Evolutionary conservation across 2,113 vertebrate genomes (phyloP), one percentile per base, ranked within the genome.

Genomic region (Falco punctatus): DNA sequence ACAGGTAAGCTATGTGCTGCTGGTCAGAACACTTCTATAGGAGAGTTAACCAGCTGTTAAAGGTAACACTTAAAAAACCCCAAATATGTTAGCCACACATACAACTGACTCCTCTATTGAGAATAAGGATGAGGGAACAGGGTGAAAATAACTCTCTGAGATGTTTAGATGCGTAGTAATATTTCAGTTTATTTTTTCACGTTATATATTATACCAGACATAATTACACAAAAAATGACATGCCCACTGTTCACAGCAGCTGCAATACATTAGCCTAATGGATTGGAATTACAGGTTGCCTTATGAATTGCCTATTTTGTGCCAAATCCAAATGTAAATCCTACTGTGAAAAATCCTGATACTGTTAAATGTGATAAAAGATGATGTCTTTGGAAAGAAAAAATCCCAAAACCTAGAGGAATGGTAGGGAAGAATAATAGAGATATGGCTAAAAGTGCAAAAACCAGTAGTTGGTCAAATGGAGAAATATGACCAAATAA

Each of bases 191-290:
- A 90, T 97, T 96, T 97, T 96, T 97, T 97, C 94, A 86, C 92
- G 80, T 92, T 96, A 48, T 57, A 8, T 94, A 65, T 69, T 61
- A 54, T 96, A 94, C 54, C 59, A 96, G 84, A 81, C 4, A 4
- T 96, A 51, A 91, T 98, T 97, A 94, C 94, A 78, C 75, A 84
- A 92, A 97, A 96, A 82, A 96, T 96, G 82, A 92, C 79, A 96
- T 92, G 64, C 90, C 62, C 87, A 91, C 88, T 96, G 90, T 94
- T 98, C 93, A 92, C 65, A 98, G 95, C 96, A 98, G 91, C 96
- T 97, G 93, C 88, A 96, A 86, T 97, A 86, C 90, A 97, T 98
- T 98, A 98, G 90, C 42, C 89, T 98, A 98, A 98, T 97, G 97
- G 96, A 96, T 80, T 95, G 83, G 90, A 98, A 98, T 98, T 97